A percentile compares a stretch with the other conserved stretches of the same genome.
These are phyloP conservation scores for Euzophera pinguis DNA, from an alignment of 2,888 invertebrate species.

Conservation along the genomic window DNA sequence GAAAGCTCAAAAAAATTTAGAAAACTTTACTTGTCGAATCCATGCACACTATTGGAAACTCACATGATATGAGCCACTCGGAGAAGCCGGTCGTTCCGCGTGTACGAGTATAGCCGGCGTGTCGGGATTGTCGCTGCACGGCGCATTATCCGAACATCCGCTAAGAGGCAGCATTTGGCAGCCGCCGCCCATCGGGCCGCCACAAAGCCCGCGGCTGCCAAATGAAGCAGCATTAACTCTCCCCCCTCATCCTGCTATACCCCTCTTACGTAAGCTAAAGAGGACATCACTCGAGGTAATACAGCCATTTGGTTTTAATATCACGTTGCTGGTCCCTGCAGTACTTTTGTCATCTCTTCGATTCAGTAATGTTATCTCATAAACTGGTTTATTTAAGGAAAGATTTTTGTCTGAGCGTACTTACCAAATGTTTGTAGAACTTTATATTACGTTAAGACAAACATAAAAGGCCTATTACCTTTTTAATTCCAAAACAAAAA, in stretches of 20 bases:
- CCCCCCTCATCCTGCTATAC: background rate
- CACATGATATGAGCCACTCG: too few relatives aligned
- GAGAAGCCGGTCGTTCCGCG: too few relatives aligned
- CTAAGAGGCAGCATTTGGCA: conserved; percentile 36
- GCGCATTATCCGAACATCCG: conserved; percentile 17
- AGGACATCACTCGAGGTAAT: background rate
- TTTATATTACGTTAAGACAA: too few relatives aligned
- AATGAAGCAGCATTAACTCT: conserved; percentile 44
- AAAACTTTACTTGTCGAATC: background rate
- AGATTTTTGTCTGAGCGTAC: too few relatives aligned
- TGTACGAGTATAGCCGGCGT: too few relatives aligned
- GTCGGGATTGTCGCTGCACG: background rate
- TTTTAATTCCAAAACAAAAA: too few relatives aligned
- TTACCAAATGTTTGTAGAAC: too few relatives aligned
- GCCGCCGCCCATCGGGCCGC: conserved; percentile 15
- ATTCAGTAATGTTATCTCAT: background rate
- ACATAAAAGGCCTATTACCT: too few relatives aligned
- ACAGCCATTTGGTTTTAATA: background rate
- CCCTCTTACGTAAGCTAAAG: background rate
- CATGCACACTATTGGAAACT: background rate
- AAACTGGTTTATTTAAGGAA: too few relatives aligned
- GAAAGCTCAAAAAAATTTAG: too few relatives aligned
- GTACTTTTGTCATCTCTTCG: background rate
- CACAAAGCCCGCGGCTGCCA: conserved; percentile 30
- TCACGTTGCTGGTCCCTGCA: background rate